A percentile compares a stretch with the other conserved stretches of the same genome.
These are phyloP conservation scores for Nothoprocta perdicaria DNA, from an alignment of 2,113 vertebrate species.

Conservation along the genomic window DNA sequence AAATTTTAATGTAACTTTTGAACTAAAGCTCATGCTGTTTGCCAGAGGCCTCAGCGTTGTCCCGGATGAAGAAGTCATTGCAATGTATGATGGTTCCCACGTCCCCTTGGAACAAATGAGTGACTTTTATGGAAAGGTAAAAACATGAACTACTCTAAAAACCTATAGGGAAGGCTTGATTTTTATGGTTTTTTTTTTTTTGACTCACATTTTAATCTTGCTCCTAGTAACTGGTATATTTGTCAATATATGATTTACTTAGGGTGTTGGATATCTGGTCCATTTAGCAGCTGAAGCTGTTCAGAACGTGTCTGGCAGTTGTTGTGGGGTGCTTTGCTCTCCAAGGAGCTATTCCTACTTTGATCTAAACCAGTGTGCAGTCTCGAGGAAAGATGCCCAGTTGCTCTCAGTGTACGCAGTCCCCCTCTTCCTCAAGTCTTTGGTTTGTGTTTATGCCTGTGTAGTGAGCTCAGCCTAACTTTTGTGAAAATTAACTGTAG, in stretches of 20 bases:
- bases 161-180: too few relatives aligned
- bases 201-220: neutral
- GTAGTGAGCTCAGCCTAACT: neutral
- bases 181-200: neutral
- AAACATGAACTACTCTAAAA: neutral
- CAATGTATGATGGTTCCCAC: constrained; percentile 96
- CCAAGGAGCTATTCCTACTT: neutral
- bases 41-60: constrained; percentile 92
- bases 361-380: neutral
- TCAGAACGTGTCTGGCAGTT: neutral
- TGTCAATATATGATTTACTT: neutral
- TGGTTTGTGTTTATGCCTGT: neutral
- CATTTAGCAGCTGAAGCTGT: neutral
- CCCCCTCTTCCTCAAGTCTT: neutral
- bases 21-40: neutral
- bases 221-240: neutral
- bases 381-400: neutral
- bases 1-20: neutral
- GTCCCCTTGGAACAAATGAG: constrained; percentile 98
- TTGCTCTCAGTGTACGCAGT: neutral
- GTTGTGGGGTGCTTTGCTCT: neutral
- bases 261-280: neutral
- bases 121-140: constrained; percentile 98
- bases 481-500: neutral
- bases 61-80: constrained; percentile 93